phyloP scores from a whole-genome alignment of 2,113 vertebrate genomes.

The Picathartes gymnocephalus region DNA sequence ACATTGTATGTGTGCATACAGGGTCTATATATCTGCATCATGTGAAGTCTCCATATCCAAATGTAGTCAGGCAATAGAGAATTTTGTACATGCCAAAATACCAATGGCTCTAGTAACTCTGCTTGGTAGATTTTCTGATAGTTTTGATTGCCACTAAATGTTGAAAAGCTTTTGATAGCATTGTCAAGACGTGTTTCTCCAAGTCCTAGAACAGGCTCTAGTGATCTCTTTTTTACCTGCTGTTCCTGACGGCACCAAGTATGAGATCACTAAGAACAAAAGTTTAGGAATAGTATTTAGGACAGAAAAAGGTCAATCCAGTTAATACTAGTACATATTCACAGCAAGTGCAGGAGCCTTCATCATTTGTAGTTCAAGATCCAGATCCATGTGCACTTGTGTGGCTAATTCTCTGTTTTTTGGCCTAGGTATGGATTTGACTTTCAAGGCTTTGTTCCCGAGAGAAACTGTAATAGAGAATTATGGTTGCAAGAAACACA shows the following conservation, averaged over 20 bases:
- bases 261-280: not conserved
- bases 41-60: not conserved
- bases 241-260: not conserved
- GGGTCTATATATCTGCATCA: not conserved
- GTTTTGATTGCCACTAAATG: not conserved
- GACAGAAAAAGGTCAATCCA: not conserved
- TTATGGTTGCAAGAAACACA: not conserved
- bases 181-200: not conserved
- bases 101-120: not conserved
- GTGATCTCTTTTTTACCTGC: not conserved
- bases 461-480: not conserved
- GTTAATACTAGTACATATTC: not conserved
- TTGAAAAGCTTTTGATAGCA: not conserved
- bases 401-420: not conserved
- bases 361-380: not conserved
- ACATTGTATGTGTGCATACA: not conserved
- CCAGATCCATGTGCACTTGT: not conserved
- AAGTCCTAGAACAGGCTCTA: not conserved
- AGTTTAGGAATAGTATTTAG: not conserved
- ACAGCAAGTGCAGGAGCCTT: not conserved
- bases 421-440: not conserved
- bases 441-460: not conserved
- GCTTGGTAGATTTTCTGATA: not conserved
- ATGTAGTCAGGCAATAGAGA: not conserved
- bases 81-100: not conserved